Evolutionary conservation across 2,888 invertebrate genomes (phyloP).

Genomic region (Pseudococcus longispinus): DNA sequence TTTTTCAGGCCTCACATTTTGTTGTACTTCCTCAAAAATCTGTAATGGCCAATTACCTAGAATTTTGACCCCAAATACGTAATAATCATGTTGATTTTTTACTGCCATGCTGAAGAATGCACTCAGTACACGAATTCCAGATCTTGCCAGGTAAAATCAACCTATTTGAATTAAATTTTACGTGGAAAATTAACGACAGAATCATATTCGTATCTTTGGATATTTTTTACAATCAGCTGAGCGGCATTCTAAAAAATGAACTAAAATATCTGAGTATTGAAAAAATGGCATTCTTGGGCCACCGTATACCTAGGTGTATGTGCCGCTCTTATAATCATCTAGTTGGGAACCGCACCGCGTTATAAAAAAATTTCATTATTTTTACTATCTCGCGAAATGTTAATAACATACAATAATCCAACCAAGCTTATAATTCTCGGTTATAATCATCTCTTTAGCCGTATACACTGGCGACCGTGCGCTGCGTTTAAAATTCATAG

Average conservation of each 20-base stretch:
- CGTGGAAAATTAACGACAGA: no score
- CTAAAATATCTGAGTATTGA: not conserved
- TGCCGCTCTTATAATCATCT: not conserved
- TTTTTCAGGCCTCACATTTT: no score
- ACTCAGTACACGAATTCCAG: no score
- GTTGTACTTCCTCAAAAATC: no score
- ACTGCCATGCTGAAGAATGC: no score
- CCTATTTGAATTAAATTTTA: no score
- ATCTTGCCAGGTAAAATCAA: no score
- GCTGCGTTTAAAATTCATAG: constrained; percentile 10
- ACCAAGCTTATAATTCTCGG: constrained; percentile 18
- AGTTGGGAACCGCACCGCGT: not conserved
- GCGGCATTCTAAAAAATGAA: not conserved
- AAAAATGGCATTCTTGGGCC: not conserved
- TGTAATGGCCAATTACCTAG: no score
- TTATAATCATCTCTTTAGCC: not conserved
- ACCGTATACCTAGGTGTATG: not conserved
- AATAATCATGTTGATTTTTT: no score
- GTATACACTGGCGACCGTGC: not conserved
- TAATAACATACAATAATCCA: constrained; percentile 5
- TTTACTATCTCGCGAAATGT: constrained; percentile 15
- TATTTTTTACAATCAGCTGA: not conserved
- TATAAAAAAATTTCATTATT: constrained; percentile 14
- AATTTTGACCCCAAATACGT: no score
- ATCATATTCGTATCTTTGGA: no score